Evolutionary conservation across 2,888 invertebrate genomes (phyloP).

Genomic region (Neoscelio sp.): DNA sequence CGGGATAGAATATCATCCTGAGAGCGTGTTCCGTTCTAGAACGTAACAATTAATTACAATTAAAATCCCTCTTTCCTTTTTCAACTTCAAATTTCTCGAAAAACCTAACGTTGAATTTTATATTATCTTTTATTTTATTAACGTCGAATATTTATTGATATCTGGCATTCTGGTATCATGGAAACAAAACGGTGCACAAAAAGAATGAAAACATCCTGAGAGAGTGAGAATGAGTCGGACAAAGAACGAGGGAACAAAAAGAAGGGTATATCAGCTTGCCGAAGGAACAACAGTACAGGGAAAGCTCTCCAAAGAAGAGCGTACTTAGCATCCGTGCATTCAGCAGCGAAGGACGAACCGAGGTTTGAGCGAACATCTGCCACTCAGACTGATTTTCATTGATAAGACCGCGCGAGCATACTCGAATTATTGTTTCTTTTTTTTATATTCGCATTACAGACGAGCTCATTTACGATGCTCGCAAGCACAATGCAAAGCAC

Average conservation of each 20-base stretch:
- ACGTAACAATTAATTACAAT: too few species aligned
- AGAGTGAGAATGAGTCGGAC: constrained; percentile 12
- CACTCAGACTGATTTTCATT: constrained; percentile 74
- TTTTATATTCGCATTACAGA: constrained; percentile 39
- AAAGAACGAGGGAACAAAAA: constrained; percentile 31
- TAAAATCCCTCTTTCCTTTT: too few species aligned
- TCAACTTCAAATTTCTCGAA: too few species aligned
- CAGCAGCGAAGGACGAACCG: constrained; percentile 56
- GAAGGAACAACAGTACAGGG: constrained; percentile 47
- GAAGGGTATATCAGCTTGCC: constrained; percentile 26
- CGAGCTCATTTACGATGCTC: constrained; percentile 41
- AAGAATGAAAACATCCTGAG: background rate
- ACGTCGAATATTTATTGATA: too few species aligned
- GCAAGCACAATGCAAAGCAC: constrained; percentile 34
- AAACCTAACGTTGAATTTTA: too few species aligned
- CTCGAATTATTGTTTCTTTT: constrained; percentile 53
- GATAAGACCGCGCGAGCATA: constrained; percentile 71
- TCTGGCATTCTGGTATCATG: too few species aligned
- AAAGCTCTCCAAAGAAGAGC: constrained; percentile 50
- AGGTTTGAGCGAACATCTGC: constrained; percentile 75
- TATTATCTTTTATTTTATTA: too few species aligned
- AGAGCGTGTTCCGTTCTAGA: too few species aligned
- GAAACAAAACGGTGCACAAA: constrained; percentile 23
- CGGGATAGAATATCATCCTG: too few species aligned
- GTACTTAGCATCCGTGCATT: constrained; percentile 52